phyloP scores from a whole-genome alignment of 30 jellyfish, hydroid and myxozoan species.

The Mastigias papua region DNA sequence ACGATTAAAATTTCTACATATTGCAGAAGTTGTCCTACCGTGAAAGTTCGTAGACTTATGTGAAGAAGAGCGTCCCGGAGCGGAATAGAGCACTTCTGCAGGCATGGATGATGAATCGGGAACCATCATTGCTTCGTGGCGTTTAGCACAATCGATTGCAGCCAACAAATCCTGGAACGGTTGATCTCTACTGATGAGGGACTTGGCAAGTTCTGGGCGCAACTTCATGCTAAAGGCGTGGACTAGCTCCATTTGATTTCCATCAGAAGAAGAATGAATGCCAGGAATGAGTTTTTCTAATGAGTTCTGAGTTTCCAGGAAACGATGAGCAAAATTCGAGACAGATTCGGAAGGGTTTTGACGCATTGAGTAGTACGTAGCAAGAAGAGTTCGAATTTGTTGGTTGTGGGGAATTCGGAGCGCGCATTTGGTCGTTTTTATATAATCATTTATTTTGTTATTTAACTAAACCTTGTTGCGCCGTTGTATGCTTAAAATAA shows the following conservation, averaged over 20 bases:
- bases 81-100: too few relatives aligned
- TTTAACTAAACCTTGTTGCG: too few relatives aligned
- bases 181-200: constrained; percentile 23
- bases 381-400: constrained; percentile 16
- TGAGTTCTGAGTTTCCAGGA: constrained; percentile 28
- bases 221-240: constrained; percentile 39
- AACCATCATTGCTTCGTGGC: too few relatives aligned
- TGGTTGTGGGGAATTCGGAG: too few relatives aligned
- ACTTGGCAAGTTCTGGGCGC: constrained; percentile 3
- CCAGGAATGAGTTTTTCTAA: constrained; percentile 32
- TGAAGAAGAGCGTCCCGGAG: too few relatives aligned
- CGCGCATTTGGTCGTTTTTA: too few relatives aligned
- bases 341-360: constrained; percentile 29
- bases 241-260: constrained; percentile 5
- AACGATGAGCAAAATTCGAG: constrained; percentile 23
- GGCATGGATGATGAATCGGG: too few relatives aligned
- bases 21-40: too few relatives aligned
- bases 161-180: not conserved
- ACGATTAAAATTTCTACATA: too few relatives aligned
- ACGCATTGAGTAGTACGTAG: constrained; percentile 16
- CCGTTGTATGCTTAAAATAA: too few relatives aligned
- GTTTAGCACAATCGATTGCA: not conserved
- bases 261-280: not conserved
- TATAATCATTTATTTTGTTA: too few relatives aligned
- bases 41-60: too few relatives aligned